Evolutionary conservation across 2,797 vertebrate species (phyloP).

Genomic region (Morelia viridis): DNA sequence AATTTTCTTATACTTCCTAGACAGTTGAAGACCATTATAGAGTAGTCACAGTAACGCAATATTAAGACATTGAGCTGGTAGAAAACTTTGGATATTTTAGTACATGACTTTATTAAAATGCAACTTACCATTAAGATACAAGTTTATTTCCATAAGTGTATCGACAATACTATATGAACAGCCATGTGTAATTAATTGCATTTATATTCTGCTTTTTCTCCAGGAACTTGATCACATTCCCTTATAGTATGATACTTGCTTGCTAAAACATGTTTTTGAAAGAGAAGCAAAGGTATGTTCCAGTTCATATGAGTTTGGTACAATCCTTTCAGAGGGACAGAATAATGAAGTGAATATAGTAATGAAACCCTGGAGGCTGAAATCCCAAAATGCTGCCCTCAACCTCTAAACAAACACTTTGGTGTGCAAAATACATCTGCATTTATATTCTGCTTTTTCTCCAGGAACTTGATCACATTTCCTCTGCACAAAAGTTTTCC

Average conservation of each 20-base stretch:
- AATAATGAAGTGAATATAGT: slow-evolving; percentile 38
- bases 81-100: not conserved
- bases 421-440: slow-evolving; percentile 12
- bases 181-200: no score
- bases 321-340: slow-evolving; percentile 38
- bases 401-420: slow-evolving; percentile 46
- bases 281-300: slow-evolving; percentile 33
- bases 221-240: not conserved
- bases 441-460: not conserved
- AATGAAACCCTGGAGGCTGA: slow-evolving; percentile 45
- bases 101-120: slow-evolving; percentile 23
- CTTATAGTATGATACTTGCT: slow-evolving; percentile 28
- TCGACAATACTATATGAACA: not conserved
- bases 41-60: not conserved
- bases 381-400: slow-evolving; percentile 52
- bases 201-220: not conserved
- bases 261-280: slow-evolving; percentile 46
- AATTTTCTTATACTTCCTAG: slow-evolving; percentile 30
- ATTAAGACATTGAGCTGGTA: not conserved
- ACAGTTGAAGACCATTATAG: not conserved
- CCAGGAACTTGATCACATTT: not conserved
- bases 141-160: not conserved
- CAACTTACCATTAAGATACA: not conserved
- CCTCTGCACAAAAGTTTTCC: not conserved
- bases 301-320: slow-evolving; percentile 37